Base-by-base conservation (phyloP, 2,797 vertebrate species). In the Mycteria americana region DNA sequence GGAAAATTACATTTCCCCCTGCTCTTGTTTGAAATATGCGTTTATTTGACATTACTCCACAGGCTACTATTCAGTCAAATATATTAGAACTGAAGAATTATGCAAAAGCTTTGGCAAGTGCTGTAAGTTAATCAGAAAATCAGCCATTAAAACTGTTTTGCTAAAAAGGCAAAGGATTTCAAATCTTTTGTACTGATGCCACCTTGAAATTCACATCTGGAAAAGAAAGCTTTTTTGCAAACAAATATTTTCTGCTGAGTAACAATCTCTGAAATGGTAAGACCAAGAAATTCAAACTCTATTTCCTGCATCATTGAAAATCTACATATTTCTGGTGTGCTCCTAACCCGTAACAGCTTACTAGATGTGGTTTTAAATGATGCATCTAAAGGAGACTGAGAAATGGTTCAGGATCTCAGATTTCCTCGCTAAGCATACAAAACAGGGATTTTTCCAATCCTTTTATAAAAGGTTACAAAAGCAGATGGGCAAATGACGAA, bases 1-100 rank as follows among this genome's bases (percentile, higher is more conserved):
- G 57, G 73, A 97, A 96, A 95, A 86, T 91, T 91, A 92, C 69
- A 87, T 94, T 95, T 97, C 81, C 78, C 81, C 28, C 41, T 88
- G 51, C 46, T 95, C 69, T 93, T 70, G 28, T 93, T 89, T 81
- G 76, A 94, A 93, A 64, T 80, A 82, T 30, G 57, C 2, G 2
- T 95, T 96, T 91, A 91, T 92, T 88, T 93, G 72, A 96, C 33
- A 46, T 54, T 89, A 70, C 60, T 90, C 43, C 3, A 4, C 51
- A 96, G 72, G 65, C 72, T 78, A 62, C 48, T 93, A 75, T 84
- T 92, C 76, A 73, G 67, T 60, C 37, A 92, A 81, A 59, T 73
- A 82, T 39, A 87, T 94, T 77, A 93, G 56, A 83, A 85, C 25
- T 31, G 23, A 89, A 92, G 33, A 85, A 84, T 54, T 89, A 74